Conservation (phyloP, 2,113 vertebrate genomes). For the Lepus timidus region DNA sequence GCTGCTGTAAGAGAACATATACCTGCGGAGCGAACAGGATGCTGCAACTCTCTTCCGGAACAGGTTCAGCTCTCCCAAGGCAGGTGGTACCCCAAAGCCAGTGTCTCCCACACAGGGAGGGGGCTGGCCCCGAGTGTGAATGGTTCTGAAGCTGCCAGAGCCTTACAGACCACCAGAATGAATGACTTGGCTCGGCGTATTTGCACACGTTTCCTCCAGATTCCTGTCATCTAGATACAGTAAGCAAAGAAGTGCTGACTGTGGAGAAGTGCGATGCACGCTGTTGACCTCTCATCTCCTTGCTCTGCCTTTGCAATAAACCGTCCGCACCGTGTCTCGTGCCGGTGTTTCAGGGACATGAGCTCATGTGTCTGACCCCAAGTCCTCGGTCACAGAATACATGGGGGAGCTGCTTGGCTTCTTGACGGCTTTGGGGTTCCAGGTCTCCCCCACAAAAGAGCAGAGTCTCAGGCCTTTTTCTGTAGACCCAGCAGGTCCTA, state of each 20-base stretch:
- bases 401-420: rapidly evolving
- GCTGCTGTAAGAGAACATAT: conserved; percentile 67
- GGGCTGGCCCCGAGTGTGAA: not conserved
- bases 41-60: conserved; percentile 57
- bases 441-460: not conserved
- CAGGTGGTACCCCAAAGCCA: conserved; percentile 71
- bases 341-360: rapidly evolving
- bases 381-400: not conserved
- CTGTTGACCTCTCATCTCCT: rapidly evolving
- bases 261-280: not conserved
- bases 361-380: not conserved
- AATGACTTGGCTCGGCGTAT: conserved; percentile 60
- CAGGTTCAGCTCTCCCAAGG: conserved; percentile 67
- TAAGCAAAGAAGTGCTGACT: conserved; percentile 56
- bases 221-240: conserved; percentile 9
- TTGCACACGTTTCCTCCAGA: not conserved
- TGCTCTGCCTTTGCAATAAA: not conserved
- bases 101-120: conserved; percentile 70
- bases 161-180: conserved; percentile 35
- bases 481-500: not conserved
- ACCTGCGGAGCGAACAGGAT: conserved; percentile 69
- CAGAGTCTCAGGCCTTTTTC: not conserved
- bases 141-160: conserved; percentile 22
- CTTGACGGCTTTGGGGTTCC: not conserved
- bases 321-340: not conserved